Evolutionary conservation across 2,113 vertebrate genomes (phyloP).

Genomic region (Proteles cristata): DNA sequence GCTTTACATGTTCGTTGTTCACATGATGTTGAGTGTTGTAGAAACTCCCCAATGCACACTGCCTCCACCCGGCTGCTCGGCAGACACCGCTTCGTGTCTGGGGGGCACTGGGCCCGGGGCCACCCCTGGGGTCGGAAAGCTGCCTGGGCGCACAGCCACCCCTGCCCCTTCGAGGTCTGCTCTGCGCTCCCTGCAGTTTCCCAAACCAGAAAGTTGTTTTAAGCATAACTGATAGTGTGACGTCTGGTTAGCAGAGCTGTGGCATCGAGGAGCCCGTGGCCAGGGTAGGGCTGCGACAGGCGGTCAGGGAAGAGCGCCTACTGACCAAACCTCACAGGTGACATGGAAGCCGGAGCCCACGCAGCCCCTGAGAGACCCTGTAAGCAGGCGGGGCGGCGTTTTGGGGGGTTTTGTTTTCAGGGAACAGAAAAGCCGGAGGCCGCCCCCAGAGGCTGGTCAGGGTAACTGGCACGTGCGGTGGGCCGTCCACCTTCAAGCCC

Average conservation of each 20-base stretch:
- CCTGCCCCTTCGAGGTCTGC: no score
- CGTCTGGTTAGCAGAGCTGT: rapidly evolving
- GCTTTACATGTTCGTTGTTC: rapidly evolving
- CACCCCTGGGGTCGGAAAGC: rapidly evolving
- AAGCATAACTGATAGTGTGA: background rate
- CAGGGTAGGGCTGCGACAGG: rapidly evolving
- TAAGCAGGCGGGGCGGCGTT: background rate
- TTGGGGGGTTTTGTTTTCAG: background rate
- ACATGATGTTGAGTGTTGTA: rapidly evolving
- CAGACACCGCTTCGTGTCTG: rapidly evolving
- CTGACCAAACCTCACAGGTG: background rate
- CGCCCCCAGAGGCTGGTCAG: rapidly evolving
- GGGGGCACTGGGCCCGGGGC: background rate
- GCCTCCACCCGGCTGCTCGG: background rate
- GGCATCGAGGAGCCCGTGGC: background rate
- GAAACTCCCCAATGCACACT: background rate
- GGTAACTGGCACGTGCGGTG: background rate
- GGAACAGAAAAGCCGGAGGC: background rate
- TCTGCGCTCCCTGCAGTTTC: background rate
- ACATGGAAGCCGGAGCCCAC: rapidly evolving
- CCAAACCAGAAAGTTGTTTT: background rate
- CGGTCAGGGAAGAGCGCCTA: rapidly evolving
- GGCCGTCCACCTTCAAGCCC: background rate
- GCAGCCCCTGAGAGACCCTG: background rate
- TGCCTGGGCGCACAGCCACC: rapidly evolving